phyloP scores from a whole-genome alignment of 2,797 vertebrate species.

The Galago senegalensis region DNA sequence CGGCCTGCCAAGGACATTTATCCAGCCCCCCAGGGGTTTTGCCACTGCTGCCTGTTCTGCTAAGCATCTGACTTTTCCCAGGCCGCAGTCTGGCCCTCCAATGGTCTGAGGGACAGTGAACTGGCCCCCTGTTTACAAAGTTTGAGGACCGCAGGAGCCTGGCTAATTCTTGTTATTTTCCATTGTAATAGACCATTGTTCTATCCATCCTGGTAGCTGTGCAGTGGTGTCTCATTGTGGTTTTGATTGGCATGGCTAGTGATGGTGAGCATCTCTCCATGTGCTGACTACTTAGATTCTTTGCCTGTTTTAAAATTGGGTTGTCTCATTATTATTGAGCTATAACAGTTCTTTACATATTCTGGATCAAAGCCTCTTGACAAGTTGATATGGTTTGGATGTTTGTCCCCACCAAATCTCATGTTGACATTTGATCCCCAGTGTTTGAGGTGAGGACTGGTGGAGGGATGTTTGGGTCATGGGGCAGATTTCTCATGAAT shows the following conservation, averaged over 20 bases:
- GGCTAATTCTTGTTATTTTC: background rate
- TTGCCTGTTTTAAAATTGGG: background rate
- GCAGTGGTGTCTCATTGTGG: background rate
- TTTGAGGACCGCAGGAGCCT: background rate
- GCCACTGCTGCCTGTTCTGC: too few species aligned
- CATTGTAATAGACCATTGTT: background rate
- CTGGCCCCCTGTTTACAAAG: too few species aligned
- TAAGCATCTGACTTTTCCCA: too few species aligned
- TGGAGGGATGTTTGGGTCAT: background rate
- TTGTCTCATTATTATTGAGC: background rate
- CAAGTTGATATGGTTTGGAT: background rate
- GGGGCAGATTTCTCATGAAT: background rate
- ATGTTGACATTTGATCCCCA: background rate
- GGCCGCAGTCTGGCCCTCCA: too few species aligned
- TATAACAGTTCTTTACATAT: background rate
- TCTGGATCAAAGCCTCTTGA: background rate
- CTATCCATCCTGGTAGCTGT: rapidly evolving
- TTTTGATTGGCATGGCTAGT: background rate
- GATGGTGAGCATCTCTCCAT: rapidly evolving
- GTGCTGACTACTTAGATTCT: background rate
- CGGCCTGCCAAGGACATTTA: too few species aligned
- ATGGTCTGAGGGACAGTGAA: too few species aligned
- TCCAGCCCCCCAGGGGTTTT: too few species aligned
- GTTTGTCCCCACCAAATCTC: background rate
- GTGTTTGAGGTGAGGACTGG: background rate